Conservation (phyloP, 2,888 invertebrate species). For the Brenthis hecate region DNA sequence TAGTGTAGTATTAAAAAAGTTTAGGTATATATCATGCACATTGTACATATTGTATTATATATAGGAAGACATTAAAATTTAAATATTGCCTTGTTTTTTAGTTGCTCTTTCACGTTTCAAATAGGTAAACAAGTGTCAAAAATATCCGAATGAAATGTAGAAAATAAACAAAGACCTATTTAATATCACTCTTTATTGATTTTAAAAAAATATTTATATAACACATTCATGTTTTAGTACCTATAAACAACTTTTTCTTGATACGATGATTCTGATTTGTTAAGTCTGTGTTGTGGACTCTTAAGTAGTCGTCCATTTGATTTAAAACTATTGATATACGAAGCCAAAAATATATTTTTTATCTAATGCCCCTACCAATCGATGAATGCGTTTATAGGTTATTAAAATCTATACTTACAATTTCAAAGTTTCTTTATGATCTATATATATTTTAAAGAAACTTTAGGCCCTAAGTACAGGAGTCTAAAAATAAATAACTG, state of each 20-base stretch:
- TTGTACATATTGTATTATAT: no score
- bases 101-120: not conserved
- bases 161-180: slow-evolving; percentile 49
- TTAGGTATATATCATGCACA: no score
- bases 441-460: slow-evolving; percentile 48
- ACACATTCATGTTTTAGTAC: slow-evolving; percentile 78
- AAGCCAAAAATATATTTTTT: slow-evolving; percentile 71
- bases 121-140: not conserved
- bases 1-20: no score
- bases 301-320: slow-evolving; percentile 41
- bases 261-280: slow-evolving; percentile 25
- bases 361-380: slow-evolving; percentile 52
- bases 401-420: slow-evolving; percentile 36
- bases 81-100: no score
- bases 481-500: slow-evolving; percentile 56
- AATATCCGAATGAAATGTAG: not conserved
- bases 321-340: slow-evolving; percentile 61
- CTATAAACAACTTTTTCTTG: slow-evolving; percentile 61
- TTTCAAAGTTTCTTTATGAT: slow-evolving; percentile 44
- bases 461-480: slow-evolving; percentile 74
- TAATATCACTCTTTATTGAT: slow-evolving; percentile 82
- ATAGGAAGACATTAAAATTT: no score
- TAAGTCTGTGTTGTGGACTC: slow-evolving; percentile 42
- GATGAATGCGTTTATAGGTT: slow-evolving; percentile 21
- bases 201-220: slow-evolving; percentile 82